A percentile compares a stretch with the other conserved stretches of the same genome.
Evolutionary conservation across 2,888 invertebrate species (phyloP).

Genomic region (Bimastos eiseni): DNA sequence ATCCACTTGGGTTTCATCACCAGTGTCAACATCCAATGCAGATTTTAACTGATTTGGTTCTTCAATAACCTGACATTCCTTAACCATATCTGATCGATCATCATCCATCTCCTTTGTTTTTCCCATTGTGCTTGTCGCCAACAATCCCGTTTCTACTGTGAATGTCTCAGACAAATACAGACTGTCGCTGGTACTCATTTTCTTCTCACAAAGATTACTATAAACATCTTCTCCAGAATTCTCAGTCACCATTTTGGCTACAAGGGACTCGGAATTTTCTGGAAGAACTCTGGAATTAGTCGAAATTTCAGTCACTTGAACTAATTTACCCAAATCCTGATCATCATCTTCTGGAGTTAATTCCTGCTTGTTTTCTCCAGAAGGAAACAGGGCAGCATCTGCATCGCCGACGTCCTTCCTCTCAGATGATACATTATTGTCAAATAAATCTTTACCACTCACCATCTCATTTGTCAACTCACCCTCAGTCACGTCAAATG

Average conservation of each 20-base stretch:
- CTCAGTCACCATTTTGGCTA: not conserved
- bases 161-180: not conserved
- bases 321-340: not conserved
- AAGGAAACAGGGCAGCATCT: not conserved
- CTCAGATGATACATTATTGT: not conserved
- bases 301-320: not conserved
- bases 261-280: not conserved
- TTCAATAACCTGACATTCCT: not conserved
- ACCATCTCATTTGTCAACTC: conserved; percentile 13
- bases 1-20: not conserved
- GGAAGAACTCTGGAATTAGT: not conserved
- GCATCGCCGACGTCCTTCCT: not conserved
- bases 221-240: not conserved
- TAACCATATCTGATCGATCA: not conserved
- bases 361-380: not conserved
- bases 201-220: not conserved
- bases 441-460: not conserved
- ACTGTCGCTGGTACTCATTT: not conserved
- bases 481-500: not conserved
- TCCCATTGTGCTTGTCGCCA: too few relatives aligned
- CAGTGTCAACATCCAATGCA: not conserved
- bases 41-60: not conserved
- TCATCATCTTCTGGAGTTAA: not conserved
- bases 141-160: not conserved
- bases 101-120: not conserved